Conservation (phyloP, 2,888 invertebrate species). For the Drosophila diplacantha region DNA sequence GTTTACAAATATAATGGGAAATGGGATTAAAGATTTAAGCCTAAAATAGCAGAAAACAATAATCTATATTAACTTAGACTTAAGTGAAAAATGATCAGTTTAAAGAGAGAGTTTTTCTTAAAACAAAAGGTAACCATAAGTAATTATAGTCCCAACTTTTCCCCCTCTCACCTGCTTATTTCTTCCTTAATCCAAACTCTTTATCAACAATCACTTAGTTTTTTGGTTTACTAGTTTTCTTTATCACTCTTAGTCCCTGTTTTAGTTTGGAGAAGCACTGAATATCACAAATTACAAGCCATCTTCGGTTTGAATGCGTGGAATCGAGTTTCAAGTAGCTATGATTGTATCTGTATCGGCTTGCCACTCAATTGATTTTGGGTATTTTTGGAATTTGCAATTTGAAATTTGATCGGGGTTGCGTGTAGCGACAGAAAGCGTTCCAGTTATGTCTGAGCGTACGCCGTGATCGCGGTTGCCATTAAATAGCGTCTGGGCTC, state of each 20-base stretch:
- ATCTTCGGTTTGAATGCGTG: constrained; percentile 16
- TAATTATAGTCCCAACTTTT: neutral
- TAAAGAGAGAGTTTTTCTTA: no score
- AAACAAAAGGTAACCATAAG: neutral
- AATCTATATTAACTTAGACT: no score
- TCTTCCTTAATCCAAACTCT: constrained; percentile 5
- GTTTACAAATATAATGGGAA: neutral
- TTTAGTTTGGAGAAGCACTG: constrained; percentile 5
- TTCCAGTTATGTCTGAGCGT: constrained; percentile 47
- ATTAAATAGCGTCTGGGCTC: constrained; percentile 45
- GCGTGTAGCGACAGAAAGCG: constrained; percentile 26
- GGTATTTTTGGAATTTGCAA: constrained; percentile 27
- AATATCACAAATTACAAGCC: constrained; percentile 47
- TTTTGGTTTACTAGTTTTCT: neutral
- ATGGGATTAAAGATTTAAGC: neutral
- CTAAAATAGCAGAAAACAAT: neutral
- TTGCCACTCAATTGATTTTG: constrained; percentile 39
- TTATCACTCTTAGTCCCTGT: neutral
- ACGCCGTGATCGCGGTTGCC: constrained; percentile 33
- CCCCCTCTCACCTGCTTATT: constrained; percentile 15
- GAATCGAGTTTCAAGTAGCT: constrained; percentile 29
- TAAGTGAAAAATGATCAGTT: no score
- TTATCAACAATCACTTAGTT: neutral
- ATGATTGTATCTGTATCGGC: constrained; percentile 21
- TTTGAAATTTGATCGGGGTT: constrained; percentile 19